A percentile compares a stretch with the other conserved stretches of the same genome.
These are phyloP conservation scores for Parasteatoda tepidariorum DNA, from an alignment of 1,140 invertebrate species.

Conservation along the genomic window DNA sequence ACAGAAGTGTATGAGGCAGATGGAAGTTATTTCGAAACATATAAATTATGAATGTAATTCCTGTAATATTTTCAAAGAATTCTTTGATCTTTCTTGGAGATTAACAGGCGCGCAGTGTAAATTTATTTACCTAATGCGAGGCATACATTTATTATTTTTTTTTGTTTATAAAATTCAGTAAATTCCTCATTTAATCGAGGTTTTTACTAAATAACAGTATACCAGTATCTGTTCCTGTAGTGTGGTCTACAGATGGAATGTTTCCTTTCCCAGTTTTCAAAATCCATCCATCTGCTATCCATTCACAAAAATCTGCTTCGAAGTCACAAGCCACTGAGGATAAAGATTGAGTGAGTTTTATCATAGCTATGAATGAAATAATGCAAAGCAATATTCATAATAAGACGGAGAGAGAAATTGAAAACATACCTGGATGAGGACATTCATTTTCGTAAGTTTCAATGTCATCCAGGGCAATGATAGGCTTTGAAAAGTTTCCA, in stretches of 20 bases:
- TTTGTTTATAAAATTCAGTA: too few species aligned
- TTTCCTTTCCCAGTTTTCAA: background rate
- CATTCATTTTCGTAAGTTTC: background rate
- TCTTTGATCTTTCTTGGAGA: too few species aligned
- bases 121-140: too few species aligned
- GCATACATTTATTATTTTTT: too few species aligned
- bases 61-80: too few species aligned
- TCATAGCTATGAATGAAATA: too few species aligned
- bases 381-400: background rate
- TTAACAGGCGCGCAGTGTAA: too few species aligned
- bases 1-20: too few species aligned
- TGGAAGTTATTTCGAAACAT: too few species aligned
- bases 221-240: constrained; percentile 18
- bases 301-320: constrained; percentile 30
- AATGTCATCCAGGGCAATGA: constrained; percentile 39
- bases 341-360: too few species aligned
- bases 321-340: constrained; percentile 40
- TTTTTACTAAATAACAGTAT: too few species aligned
- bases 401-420: background rate
- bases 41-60: too few species aligned
- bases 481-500: background rate
- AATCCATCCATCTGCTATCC: background rate
- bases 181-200: background rate
- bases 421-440: constrained; percentile 11
- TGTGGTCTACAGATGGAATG: constrained; percentile 15